phyloP scores from a whole-genome alignment of 2,888 invertebrate genomes.

The Cheilosia vernalis region DNA sequence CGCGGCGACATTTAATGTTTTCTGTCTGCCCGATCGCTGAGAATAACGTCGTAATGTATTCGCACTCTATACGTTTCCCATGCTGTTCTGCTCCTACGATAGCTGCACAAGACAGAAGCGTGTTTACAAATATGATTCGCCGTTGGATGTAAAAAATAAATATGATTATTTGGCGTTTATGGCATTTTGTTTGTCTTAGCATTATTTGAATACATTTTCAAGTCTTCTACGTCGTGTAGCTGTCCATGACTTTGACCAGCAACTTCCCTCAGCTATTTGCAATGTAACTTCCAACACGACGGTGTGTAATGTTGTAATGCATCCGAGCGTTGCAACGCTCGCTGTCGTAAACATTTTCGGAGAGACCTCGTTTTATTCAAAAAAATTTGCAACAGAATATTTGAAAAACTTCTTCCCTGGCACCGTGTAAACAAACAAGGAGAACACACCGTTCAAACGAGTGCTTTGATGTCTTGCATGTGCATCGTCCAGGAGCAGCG shows the following conservation, averaged over 20 bases:
- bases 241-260: slow-evolving; percentile 51
- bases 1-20: slow-evolving; percentile 61
- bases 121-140: slow-evolving; percentile 66
- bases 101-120: slow-evolving; percentile 26
- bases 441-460: slow-evolving; percentile 14
- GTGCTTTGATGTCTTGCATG: slow-evolving; percentile 55
- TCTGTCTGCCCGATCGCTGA: slow-evolving; percentile 28
- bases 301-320: slow-evolving; percentile 16
- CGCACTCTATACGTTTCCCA: not conserved
- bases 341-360: slow-evolving; percentile 53
- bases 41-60: slow-evolving; percentile 68
- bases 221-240: not conserved
- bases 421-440: slow-evolving; percentile 57
- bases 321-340: slow-evolving; percentile 32
- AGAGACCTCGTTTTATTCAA: slow-evolving; percentile 42
- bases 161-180: slow-evolving; percentile 45
- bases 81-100: slow-evolving; percentile 10
- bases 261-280: slow-evolving; percentile 10
- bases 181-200: slow-evolving; percentile 23
- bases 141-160: slow-evolving; percentile 37
- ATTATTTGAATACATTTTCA: slow-evolving; percentile 51
- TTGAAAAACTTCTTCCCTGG: slow-evolving; percentile 24
- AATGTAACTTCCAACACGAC: slow-evolving; percentile 12
- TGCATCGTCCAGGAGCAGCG: slow-evolving; percentile 19
- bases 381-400: slow-evolving; percentile 26